Evolutionary conservation across 1,140 invertebrate genomes (phyloP), one percentile per base, ranked within the genome.

Genomic region (Neoseiulus cucumeris): DNA sequence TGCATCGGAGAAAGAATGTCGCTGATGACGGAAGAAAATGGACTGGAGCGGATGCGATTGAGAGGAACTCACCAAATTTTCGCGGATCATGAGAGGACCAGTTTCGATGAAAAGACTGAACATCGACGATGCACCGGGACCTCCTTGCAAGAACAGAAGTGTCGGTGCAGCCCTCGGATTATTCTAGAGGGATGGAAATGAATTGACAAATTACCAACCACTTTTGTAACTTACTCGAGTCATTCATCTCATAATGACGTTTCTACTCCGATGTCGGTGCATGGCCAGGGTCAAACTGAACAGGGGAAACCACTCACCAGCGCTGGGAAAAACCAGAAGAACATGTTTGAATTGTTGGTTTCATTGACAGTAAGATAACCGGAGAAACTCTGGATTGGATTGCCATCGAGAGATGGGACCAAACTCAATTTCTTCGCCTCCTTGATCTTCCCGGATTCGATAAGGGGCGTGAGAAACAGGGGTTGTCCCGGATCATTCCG

Each of bases 271-370:
- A n/a, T 44, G 12, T 44, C n/a, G n/a, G n/a, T 12, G 12, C 42
- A 12, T 44, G n/a, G 12, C n/a, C 42, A n/a, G 12, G n/a, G 12
- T 44, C n/a, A 12, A n/a, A 12, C 42, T 44, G 12, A 12, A 12
- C 12, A 44, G n/a, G 42, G 12, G 42, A 44, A 44, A 44, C 42
- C 4, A 47, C 72, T 73, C 71, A 78, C 79, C 70, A 79, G 73
- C 0, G 86, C 83, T 0, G 87, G 87, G 73, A 90, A 91, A 70
- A 87, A 91, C 89, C 88, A 91, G 74, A 90, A 90, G 76, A 87
- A 91, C 68, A 89, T 79, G 72, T 90, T 89, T 0, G 87, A 87
- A 70, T 87, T 84, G 72, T 79, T 85, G 42, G 80, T 72, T 68
- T 84, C 81, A 70, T 89, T 85, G 2, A 90, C 85, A 0, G 85